Conservation (phyloP, 2,113 vertebrate genomes). For the Dinomys branickii region DNA sequence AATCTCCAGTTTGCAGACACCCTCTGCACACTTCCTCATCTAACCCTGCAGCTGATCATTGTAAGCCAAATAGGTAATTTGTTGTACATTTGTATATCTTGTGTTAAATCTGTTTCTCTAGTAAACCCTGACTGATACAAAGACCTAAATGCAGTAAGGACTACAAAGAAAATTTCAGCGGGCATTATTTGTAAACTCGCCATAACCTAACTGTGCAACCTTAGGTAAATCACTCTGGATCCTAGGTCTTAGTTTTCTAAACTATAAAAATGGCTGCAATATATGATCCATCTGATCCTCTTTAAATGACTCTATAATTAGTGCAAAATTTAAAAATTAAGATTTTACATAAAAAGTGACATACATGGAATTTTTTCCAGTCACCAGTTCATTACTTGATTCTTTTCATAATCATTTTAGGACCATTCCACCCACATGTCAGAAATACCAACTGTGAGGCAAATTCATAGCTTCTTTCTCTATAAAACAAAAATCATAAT, state of each 20-base stretch:
- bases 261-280: neutral
- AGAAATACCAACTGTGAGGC: neutral
- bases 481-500: neutral
- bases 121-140: too few species aligned
- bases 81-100: too few species aligned
- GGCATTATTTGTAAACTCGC: neutral
- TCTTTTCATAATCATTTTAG: constrained; percentile 16
- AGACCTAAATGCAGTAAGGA: neutral
- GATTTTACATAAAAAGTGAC: neutral
- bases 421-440: neutral
- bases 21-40: too few species aligned
- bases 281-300: neutral
- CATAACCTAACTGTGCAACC: neutral
- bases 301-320: neutral
- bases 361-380: neutral
- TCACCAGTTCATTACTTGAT: constrained; percentile 15
- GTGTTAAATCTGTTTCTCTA: too few species aligned
- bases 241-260: neutral
- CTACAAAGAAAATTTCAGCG: neutral
- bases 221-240: neutral
- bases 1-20: too few species aligned
- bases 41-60: too few species aligned
- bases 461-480: neutral
- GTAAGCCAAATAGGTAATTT: too few species aligned
- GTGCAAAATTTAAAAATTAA: neutral